Conservation (phyloP, 2,797 vertebrate species). For the Scarus forsteni region DNA sequence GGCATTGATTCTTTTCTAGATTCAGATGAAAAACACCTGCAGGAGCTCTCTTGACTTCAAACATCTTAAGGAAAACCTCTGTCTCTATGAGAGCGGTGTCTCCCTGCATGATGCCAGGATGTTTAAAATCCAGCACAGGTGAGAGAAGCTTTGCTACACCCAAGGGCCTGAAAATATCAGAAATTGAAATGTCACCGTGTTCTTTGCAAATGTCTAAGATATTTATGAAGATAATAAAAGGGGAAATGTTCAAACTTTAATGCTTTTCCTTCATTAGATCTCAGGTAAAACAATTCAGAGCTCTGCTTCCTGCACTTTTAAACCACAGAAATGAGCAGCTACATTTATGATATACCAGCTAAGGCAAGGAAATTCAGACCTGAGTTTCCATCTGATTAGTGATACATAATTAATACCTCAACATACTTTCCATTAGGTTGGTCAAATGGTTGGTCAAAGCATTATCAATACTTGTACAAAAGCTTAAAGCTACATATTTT, state of each 20-base stretch:
- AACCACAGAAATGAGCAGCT: neutral
- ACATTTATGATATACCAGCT: neutral
- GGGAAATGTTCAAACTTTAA: neutral
- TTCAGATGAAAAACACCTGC: conserved; percentile 49
- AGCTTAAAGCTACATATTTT: too few species aligned
- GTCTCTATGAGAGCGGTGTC: conserved; percentile 14
- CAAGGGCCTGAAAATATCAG: neutral
- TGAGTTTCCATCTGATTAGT: too few species aligned
- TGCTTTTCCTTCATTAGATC: neutral
- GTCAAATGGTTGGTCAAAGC: too few species aligned
- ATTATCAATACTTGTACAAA: too few species aligned
- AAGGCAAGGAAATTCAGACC: too few species aligned
- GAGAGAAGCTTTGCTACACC: neutral
- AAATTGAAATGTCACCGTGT: neutral
- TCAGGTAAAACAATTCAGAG: neutral
- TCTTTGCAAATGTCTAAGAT: neutral
- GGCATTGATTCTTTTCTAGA: conserved; percentile 47
- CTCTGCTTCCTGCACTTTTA: neutral
- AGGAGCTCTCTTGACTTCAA: conserved; percentile 40
- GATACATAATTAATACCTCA: too few species aligned
- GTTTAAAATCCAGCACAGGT: conserved; percentile 6
- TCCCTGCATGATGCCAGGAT: conserved; percentile 10
- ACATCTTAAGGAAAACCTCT: conserved; percentile 42
- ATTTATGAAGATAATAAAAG: neutral
- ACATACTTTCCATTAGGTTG: too few species aligned